A percentile compares a stretch with the other conserved stretches of the same genome.
These are phyloP conservation scores for Pseudoatta argentina DNA, from an alignment of 1,140 invertebrate genomes.

Conservation along the genomic window DNA sequence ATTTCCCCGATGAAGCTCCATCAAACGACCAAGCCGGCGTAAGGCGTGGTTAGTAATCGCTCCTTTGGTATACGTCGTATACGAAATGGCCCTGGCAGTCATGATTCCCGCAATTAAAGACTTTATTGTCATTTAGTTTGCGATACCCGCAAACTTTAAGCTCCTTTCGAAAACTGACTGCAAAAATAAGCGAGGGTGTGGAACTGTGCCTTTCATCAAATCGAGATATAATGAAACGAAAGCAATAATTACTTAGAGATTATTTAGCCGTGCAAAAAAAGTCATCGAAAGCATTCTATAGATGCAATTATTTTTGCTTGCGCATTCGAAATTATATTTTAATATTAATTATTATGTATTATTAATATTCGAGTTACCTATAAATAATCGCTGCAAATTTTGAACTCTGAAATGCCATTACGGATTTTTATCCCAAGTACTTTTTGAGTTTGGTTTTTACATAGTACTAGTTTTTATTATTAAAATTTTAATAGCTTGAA, in stretches of 20 bases:
- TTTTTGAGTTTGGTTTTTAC: no score
- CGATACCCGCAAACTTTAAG: background rate
- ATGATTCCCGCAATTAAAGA: constrained; percentile 61
- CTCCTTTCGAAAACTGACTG: constrained; percentile 21
- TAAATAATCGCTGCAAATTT: constrained; percentile 12
- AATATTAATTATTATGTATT: no score
- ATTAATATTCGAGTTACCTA: background rate
- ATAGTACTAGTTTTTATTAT: no score
- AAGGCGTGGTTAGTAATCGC: constrained; percentile 68
- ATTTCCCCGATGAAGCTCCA: constrained; percentile 77
- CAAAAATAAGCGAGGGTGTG: background rate
- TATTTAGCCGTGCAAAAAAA: background rate
- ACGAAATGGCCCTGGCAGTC: constrained; percentile 54
- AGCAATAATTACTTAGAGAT: background rate
- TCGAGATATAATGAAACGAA: background rate
- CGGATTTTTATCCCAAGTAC: no score
- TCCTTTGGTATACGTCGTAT: constrained; percentile 64
- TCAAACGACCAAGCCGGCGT: constrained; percentile 73
- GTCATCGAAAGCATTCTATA: background rate
- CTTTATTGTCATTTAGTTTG: constrained; percentile 58
- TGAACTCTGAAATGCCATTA: no score
- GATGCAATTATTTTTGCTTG: background rate
- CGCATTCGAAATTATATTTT: background rate
- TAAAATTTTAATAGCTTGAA: no score
- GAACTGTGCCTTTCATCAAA: background rate